Evolutionary conservation across 1,140 invertebrate species (phyloP).

Genomic region (Diploscapter pachys): DNA sequence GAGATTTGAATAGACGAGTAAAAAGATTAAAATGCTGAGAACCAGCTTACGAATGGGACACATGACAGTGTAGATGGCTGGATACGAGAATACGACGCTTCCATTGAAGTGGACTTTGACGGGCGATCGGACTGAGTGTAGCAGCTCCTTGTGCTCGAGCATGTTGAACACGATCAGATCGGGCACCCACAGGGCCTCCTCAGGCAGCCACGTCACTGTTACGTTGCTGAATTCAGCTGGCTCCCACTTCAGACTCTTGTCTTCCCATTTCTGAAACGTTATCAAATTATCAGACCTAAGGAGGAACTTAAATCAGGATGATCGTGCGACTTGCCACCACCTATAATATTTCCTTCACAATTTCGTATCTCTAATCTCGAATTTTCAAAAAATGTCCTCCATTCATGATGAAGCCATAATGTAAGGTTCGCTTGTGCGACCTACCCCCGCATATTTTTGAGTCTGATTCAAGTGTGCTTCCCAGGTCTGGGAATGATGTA

Average conservation of each 20-base stretch:
- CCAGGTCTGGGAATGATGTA: not conserved
- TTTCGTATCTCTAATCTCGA: constrained; percentile 5
- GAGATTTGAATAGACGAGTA: no score
- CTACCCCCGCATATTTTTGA: no score
- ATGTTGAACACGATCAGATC: constrained; percentile 57
- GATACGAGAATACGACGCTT: constrained; percentile 38
- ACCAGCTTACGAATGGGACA: constrained; percentile 32
- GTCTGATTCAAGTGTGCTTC: constrained; percentile 1
- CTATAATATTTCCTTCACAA: not conserved
- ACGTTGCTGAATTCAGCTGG: constrained; percentile 40
- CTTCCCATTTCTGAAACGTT: constrained; percentile 47
- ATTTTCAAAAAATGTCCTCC: not conserved
- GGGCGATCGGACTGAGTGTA: constrained; percentile 38
- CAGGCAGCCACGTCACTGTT: constrained; percentile 46
- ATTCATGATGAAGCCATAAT: no score
- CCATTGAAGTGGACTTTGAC: constrained; percentile 34
- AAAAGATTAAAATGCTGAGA: no score
- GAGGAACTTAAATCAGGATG: not conserved
- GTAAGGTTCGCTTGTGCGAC: no score
- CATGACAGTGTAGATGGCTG: constrained; percentile 40
- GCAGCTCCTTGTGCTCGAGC: constrained; percentile 40
- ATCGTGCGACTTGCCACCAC: no score
- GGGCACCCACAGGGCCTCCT: constrained; percentile 50
- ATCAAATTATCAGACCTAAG: not conserved
- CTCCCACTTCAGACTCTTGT: constrained; percentile 51